Evolutionary conservation across 2,113 vertebrate species (phyloP), one percentile per base, ranked within the genome.

Genomic region (Callocephalon fimbriatum): DNA sequence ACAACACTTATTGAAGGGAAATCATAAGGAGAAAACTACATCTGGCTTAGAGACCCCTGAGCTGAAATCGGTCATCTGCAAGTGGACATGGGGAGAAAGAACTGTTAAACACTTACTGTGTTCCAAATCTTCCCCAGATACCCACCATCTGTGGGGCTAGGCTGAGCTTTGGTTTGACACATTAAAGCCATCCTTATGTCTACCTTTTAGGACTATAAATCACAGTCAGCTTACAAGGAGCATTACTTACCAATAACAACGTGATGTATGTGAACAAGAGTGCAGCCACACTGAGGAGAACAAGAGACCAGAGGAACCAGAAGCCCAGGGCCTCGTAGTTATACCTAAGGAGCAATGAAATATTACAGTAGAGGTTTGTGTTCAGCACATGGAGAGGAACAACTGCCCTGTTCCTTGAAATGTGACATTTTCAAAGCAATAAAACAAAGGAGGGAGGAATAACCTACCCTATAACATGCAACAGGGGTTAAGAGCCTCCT

Each of bases 301-400:
- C 95, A 83, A 98, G 85, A 66, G 99, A 99, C 99, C 99, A 99
- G 37, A 98, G 98, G 74, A 99, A 98, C 99, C 99, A 99, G 90
- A 98, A 98, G 2, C 99, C 99, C 65, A 98, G 78, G 22, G 97
- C 98, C 72, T 97, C 98, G 82, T 98, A 99, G 62, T 97, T 98
- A 93, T 98, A 99, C 98, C 99, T 99, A 93, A 75, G 95, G 90
- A 32, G 8, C 9, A 53, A 74, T 13, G 61, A 53, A 77, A 87
- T 15, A 20, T 19, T 37, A 3, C 38, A 38, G 42, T 7, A 67
- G 16, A 20, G 4, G 5, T 10, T 76, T 88, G 31, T 48, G 12
- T 8, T 85, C 29, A 58, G 14, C 27, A 32, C 1, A 0, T 15
- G 45, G 21, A 73, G 31, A 23, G 15, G 22, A 86, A 18, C 15